Evolutionary conservation across 2,888 invertebrate species (phyloP).

Genomic region (Euplexia lucipara): DNA sequence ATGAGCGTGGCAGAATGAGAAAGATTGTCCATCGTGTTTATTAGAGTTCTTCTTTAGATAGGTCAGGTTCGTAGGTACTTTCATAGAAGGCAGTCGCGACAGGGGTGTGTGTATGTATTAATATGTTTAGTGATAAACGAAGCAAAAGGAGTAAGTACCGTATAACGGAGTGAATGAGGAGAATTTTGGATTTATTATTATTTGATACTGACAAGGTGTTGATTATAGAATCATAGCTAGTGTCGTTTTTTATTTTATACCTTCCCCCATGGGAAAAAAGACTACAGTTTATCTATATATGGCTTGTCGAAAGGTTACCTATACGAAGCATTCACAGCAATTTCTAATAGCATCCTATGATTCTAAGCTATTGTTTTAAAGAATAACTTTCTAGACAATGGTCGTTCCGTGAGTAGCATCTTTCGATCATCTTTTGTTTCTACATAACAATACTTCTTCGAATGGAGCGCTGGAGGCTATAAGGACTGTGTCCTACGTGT

Average conservation of each 20-base stretch:
- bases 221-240: too few species aligned
- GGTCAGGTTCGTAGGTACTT: too few species aligned
- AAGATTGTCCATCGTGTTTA: too few species aligned
- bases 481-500: slow-evolving; percentile 19
- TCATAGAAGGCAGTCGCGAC: too few species aligned
- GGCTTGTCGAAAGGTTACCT: slow-evolving; percentile 23
- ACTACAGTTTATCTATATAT: neutral
- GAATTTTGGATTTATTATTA: too few species aligned
- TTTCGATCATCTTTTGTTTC: slow-evolving; percentile 64
- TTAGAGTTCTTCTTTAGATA: too few species aligned
- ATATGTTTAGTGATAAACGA: too few species aligned
- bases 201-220: too few species aligned
- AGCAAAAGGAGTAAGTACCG: too few species aligned
- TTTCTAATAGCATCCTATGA: slow-evolving; percentile 47
- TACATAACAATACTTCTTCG: slow-evolving; percentile 56
- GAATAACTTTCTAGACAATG: slow-evolving; percentile 65
- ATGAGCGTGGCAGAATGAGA: neutral
- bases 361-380: slow-evolving; percentile 57
- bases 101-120: too few species aligned
- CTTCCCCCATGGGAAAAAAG: neutral
- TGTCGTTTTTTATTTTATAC: neutral
- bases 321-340: slow-evolving; percentile 4
- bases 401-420: slow-evolving; percentile 52
- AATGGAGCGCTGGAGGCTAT: slow-evolving; percentile 26
- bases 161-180: too few species aligned